Evolutionary conservation across 2,888 invertebrate species (phyloP), one percentile per base, ranked within the genome.

Genomic region (Dicranocentrus wangi): DNA sequence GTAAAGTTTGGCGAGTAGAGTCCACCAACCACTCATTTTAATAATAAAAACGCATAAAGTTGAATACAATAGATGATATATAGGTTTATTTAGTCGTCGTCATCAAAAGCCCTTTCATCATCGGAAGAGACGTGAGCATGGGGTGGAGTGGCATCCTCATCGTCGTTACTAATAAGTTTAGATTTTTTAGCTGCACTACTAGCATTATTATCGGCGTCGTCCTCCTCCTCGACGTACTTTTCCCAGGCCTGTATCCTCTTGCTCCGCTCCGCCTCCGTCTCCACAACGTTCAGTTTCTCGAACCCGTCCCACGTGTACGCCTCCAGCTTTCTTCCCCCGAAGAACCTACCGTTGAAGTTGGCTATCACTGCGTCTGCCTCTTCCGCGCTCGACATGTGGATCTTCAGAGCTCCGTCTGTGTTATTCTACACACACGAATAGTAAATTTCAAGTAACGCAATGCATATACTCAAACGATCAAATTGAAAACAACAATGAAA

Each of bases 321-420:
- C 2, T 91, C 92, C 28, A 99, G 91, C 89, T 94, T 92, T 47
- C 95, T 91, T 88, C 96, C 93, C 8, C 94, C 95, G 90, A 98
- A 97, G 92, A 94, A 96, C 47, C 98, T 91, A 0, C 95, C 95
- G 89, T 98, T 94, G 88, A 99, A 92, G 85, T 96, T 92, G 86
- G 92, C 91, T 13, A 99, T 92, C 65, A 96, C 97, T 77, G 93
- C 92, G 89, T 99, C 98, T 0, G 99, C 98, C 88, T 95, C 94
- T 88, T 97, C 97, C 0, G 96, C 93, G 78, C 93, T 93, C 69
- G 93, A 92, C 93, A 98, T 99, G 21, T 93, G 94, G 0, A 99
- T 93, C 87, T 97, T 94, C 0, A 95, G 96, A 0, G 99, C 93
- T 23, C 99, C 99, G 87, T 98, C 98, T 0, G 95, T 94, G 91